Conservation (phyloP, 2,113 vertebrate species). For the Narcine bancroftii region DNA sequence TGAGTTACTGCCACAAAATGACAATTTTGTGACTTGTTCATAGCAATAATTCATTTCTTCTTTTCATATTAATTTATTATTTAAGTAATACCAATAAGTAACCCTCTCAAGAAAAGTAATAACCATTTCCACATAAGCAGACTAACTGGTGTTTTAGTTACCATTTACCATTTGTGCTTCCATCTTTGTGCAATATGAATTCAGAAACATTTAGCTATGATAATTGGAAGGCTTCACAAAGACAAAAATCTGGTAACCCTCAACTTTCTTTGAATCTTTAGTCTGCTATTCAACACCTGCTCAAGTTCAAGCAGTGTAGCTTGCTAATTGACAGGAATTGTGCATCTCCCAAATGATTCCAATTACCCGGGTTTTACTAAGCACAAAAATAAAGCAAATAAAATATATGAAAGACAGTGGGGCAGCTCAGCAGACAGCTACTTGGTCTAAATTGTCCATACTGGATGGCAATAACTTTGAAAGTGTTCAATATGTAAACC, state of each 20-base stretch:
- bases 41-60: conserved; percentile 17
- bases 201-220: neutral
- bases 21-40: too few relatives aligned
- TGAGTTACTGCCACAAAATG: too few relatives aligned
- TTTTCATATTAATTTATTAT: neutral
- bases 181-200: neutral
- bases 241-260: neutral
- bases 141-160: neutral
- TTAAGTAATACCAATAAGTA: neutral
- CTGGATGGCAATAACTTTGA: neutral
- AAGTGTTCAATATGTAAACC: neutral
- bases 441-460: neutral
- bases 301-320: neutral
- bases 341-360: neutral
- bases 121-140: neutral
- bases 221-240: neutral
- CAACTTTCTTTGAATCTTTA: neutral
- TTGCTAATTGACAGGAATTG: neutral
- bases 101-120: neutral
- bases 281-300: neutral
- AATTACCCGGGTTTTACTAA: neutral
- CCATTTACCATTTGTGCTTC: neutral
- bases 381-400: neutral
- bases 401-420: neutral
- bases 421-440: neutral